Base-by-base conservation (phyloP, 2,113 vertebrate genomes). In the Peromyscus polionotus region DNA sequence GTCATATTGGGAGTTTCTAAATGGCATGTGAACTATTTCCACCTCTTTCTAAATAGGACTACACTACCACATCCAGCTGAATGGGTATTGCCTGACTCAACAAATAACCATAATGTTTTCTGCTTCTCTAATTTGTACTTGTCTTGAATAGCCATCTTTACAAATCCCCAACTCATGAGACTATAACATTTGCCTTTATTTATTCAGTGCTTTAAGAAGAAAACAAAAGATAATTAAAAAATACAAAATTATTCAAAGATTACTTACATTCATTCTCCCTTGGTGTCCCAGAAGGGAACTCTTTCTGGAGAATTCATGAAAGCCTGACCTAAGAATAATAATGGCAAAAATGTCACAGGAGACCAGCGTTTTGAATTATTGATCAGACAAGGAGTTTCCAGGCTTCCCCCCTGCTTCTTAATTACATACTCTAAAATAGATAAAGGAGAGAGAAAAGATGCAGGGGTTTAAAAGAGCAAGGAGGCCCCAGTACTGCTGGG, bases 351-450 rank as follows among this genome's bases (percentile, higher is more conserved):
- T 83, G 94, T 97, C 98, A 95, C 96, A 75, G 68, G 98, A 97
- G 98, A 97, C 79, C 70, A 94, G 91, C 85, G 90, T 93, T 81
- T 94, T 97, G 96, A 97, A 98, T 98, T 98, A 98, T 98, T 98
- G 98, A 98, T 98, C 95, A 85, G 93, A 97, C 26, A 42, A 97
- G 87, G 95, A 48, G 97, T 98, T 98, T 97, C 97, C 92, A 94
- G 90, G 89, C 93, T 97, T 94, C 13, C 9, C 20, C 12, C 65
- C 33, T 10, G 36, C 97, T 98, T 95, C 97, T 98, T 98, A 97
- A 97, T 98, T 98, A 94, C 76, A 81, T 77, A 57, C 33, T 95
- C 88, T 20, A 79, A 88, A 89, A 65, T 36, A 75, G 14, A 36
- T 0, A 0, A 61, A 28, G 48, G 83, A 79, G 93, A 88, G 10